Percentiles rank a stretch among this genome's conserved stretches.
Conservation (phyloP, 2,113 vertebrate species). For the Scortum barcoo region DNA sequence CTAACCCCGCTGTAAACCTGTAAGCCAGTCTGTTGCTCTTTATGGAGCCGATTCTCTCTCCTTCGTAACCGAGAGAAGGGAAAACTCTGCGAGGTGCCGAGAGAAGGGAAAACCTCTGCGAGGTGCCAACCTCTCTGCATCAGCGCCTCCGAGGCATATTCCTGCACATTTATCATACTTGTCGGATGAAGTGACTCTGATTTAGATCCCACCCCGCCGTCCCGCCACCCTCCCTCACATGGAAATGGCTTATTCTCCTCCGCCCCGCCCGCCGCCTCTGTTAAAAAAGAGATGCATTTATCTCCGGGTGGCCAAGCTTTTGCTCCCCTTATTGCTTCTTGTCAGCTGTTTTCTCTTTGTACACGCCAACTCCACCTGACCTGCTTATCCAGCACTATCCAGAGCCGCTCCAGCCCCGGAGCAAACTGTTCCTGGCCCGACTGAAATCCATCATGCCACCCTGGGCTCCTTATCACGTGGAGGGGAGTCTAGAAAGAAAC, state of each 20-base stretch:
- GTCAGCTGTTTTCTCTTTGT: slow-evolving; percentile 68
- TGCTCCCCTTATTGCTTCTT: slow-evolving; percentile 44
- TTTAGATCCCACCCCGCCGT: slow-evolving; percentile 44
- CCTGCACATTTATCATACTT: slow-evolving; percentile 68
- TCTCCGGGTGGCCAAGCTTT: slow-evolving; percentile 47
- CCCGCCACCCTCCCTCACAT: slow-evolving; percentile 19
- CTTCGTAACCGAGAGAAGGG: slow-evolving; percentile 26
- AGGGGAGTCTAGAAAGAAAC: slow-evolving; percentile 9
- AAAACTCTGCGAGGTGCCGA: slow-evolving; percentile 42
- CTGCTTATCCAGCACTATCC: slow-evolving; percentile 66
- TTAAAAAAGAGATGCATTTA: slow-evolving; percentile 44
- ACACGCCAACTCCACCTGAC: slow-evolving; percentile 41
- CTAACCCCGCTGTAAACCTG: slow-evolving; percentile 28
- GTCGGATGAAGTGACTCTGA: slow-evolving; percentile 67
- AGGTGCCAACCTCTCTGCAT: slow-evolving; percentile 55
- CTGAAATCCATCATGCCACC: slow-evolving; percentile 65
- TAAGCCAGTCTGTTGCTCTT: slow-evolving; percentile 31
- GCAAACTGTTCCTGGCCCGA: slow-evolving; percentile 35
- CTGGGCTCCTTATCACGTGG: slow-evolving; percentile 48
- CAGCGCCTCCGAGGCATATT: slow-evolving; percentile 39
- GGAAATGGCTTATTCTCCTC: slow-evolving; percentile 54
- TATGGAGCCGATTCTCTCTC: slow-evolving; percentile 26
- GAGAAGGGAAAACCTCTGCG: too few relatives aligned
- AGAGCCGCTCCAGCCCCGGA: slow-evolving; percentile 20
- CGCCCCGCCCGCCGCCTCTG: background rate